Evolutionary conservation across 2,888 invertebrate species (phyloP).

Genomic region (Zootermopsis nevadensis): DNA sequence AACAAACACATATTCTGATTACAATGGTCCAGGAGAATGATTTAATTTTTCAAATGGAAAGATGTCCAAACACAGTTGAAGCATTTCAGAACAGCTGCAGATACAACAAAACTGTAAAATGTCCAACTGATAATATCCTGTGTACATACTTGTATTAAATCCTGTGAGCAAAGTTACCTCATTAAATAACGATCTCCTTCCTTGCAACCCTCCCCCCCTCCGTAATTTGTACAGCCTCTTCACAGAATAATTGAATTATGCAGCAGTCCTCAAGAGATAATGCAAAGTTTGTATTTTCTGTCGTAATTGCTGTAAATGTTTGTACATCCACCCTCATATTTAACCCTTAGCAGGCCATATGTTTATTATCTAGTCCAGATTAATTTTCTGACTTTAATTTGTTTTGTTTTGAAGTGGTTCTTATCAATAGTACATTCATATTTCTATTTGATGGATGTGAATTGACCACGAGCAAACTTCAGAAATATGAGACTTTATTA

Average conservation of each 20-base stretch:
- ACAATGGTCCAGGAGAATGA: background rate
- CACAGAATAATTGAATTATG: background rate
- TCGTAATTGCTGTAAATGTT: too few relatives aligned
- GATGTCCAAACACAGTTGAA: background rate
- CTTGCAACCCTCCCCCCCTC: too few relatives aligned
- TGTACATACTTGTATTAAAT: slow-evolving; percentile 13
- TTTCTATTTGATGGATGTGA: too few relatives aligned
- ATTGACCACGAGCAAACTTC: too few relatives aligned
- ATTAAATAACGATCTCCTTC: background rate
- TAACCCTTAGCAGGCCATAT: too few relatives aligned
- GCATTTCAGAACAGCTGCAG: slow-evolving; percentile 1
- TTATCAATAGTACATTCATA: too few relatives aligned
- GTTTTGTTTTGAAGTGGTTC: too few relatives aligned
- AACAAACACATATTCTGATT: background rate
- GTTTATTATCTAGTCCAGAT: too few relatives aligned
- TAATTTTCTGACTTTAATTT: too few relatives aligned
- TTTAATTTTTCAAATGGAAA: background rate
- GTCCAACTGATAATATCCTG: background rate
- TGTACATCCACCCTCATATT: too few relatives aligned
- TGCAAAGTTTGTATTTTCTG: background rate
- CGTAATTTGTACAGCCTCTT: background rate
- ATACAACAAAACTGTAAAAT: background rate
- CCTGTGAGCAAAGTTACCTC: slow-evolving; percentile 20
- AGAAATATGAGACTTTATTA: too few relatives aligned
- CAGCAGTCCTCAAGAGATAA: background rate